phyloP scores from a whole-genome alignment of 2,113 vertebrate genomes.

The Athene cunicularia region DNA sequence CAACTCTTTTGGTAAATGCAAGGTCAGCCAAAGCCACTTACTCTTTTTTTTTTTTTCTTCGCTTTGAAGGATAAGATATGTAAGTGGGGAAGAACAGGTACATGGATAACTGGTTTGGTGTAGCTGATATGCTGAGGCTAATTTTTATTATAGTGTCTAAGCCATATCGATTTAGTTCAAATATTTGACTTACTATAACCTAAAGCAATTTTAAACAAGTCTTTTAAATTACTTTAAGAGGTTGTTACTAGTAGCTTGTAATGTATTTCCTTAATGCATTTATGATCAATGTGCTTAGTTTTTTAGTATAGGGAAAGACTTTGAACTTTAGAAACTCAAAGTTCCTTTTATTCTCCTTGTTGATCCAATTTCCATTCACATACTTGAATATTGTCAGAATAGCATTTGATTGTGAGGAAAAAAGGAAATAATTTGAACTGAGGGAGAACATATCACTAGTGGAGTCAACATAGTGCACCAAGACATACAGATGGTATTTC shows the following conservation, averaged over 20 bases:
- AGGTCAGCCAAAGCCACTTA: neutral
- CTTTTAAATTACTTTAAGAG: neutral
- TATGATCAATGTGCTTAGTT: neutral
- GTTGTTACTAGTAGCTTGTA: neutral
- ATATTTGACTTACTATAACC: neutral
- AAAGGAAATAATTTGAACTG: neutral
- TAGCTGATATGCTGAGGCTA: neutral
- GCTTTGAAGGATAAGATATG: neutral
- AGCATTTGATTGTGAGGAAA: neutral
- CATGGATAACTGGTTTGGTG: accelerated
- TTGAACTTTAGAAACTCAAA: neutral
- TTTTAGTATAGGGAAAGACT: neutral
- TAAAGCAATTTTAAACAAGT: neutral
- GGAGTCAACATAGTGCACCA: neutral
- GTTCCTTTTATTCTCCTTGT: neutral
- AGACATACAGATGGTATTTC: neutral
- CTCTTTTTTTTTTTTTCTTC: neutral
- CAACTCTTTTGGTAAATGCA: neutral
- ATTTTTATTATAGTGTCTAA: neutral
- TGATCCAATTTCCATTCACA: neutral
- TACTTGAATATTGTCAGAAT: neutral
- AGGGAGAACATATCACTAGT: neutral
- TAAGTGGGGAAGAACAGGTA: neutral
- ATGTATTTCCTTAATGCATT: neutral
- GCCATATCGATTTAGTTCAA: neutral